Evolutionary conservation across 2,113 vertebrate genomes (phyloP).

Genomic region (Pedetes capensis): DNA sequence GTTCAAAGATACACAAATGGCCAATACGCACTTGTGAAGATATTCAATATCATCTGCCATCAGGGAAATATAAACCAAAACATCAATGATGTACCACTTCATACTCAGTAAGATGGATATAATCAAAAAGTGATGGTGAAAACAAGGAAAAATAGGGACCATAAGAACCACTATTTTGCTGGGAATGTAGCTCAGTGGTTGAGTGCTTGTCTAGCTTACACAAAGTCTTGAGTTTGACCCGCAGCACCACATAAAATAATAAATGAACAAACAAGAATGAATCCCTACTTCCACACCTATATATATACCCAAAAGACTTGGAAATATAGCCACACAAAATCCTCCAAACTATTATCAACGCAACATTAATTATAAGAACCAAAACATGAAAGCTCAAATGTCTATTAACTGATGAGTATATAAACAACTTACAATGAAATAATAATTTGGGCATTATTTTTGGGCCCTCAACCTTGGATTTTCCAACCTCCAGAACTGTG

Average conservation of each 20-base stretch:
- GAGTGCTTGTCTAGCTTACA: too few relatives aligned
- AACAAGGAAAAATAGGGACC: not conserved
- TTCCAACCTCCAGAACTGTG: not conserved
- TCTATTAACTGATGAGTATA: not conserved
- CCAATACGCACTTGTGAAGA: not conserved
- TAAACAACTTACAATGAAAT: not conserved
- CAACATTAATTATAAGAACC: not conserved
- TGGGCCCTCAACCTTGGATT: not conserved
- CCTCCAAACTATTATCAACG: not conserved
- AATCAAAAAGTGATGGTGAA: not conserved
- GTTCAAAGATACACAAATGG: not conserved
- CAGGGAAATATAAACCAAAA: not conserved
- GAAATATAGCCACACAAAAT: slow-evolving; percentile 2
- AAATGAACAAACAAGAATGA: too few relatives aligned
- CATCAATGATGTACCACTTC: not conserved
- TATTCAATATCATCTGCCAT: not conserved
- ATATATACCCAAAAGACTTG: not conserved
- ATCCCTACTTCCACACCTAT: not conserved
- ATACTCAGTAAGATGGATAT: not conserved
- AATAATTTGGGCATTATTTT: not conserved
- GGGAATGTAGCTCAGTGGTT: too few relatives aligned
- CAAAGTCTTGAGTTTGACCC: too few relatives aligned
- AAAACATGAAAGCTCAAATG: not conserved
- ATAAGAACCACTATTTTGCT: not conserved
- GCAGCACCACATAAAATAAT: too few relatives aligned